Evolutionary conservation across 2,797 vertebrate species (phyloP).

Genomic region (Miichthys miiuy): DNA sequence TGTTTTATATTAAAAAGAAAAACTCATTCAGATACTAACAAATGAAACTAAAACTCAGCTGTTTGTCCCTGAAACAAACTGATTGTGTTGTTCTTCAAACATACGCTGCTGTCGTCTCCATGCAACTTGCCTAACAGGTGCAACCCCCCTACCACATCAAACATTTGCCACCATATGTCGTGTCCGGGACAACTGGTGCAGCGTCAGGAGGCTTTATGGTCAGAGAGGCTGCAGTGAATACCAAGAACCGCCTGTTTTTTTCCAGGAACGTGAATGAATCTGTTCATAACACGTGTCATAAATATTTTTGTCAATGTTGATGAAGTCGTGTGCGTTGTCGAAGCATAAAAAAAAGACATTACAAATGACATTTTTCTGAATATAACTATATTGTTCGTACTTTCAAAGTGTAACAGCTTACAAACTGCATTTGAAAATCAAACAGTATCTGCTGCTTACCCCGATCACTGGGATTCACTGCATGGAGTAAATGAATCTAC

Average conservation of each 20-base stretch:
- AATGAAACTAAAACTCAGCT: not conserved
- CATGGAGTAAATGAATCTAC: slow-evolving; percentile 44
- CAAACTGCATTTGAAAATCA: slow-evolving; percentile 68
- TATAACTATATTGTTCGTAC: slow-evolving; percentile 70
- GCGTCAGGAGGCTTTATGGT: slow-evolving; percentile 9
- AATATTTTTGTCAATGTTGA: not conserved
- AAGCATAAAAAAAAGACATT: slow-evolving; percentile 10
- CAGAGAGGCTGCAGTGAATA: not conserved
- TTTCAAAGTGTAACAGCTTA: slow-evolving; percentile 66
- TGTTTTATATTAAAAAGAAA: not conserved
- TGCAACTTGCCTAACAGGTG: slow-evolving; percentile 43
- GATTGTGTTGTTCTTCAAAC: not conserved
- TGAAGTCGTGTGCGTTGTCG: not conserved
- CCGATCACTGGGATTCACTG: slow-evolving; percentile 43
- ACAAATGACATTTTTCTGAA: slow-evolving; percentile 54
- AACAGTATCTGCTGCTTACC: slow-evolving; percentile 53
- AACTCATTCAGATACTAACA: not conserved
- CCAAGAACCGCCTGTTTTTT: not conserved
- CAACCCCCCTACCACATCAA: not conserved
- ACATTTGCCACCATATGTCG: slow-evolving; percentile 27
- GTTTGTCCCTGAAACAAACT: not conserved
- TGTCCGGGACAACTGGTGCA: slow-evolving; percentile 51
- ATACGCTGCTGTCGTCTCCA: slow-evolving; percentile 8
- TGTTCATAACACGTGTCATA: too few species aligned
- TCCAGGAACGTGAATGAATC: not conserved